phyloP scores from a whole-genome alignment of 2,888 invertebrate species.

The Pyralis farinalis region DNA sequence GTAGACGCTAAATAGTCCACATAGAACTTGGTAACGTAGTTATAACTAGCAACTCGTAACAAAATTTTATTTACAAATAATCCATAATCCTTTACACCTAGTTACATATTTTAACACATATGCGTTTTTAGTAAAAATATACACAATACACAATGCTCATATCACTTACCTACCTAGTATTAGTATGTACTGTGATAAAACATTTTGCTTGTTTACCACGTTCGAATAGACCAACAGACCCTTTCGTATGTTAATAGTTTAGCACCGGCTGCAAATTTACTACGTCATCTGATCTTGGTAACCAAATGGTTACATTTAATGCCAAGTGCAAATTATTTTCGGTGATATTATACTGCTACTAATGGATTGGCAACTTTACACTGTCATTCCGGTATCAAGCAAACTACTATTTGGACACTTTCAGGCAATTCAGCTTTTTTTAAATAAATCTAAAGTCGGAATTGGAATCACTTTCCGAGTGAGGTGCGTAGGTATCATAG shows the following conservation, averaged over 20 bases:
- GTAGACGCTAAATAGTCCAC: conserved; percentile 13
- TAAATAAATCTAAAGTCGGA: too few relatives aligned
- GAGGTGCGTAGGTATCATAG: too few relatives aligned
- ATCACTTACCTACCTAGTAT: conserved; percentile 29
- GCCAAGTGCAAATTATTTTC: too few relatives aligned
- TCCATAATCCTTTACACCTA: conserved; percentile 50
- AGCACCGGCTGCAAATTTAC: too few relatives aligned
- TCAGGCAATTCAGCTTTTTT: too few relatives aligned
- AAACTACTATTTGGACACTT: too few relatives aligned
- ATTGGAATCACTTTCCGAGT: too few relatives aligned
- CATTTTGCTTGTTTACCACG: conserved; percentile 14
- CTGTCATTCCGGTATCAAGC: too few relatives aligned
- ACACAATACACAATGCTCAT: conserved; percentile 52
- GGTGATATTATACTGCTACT: too few relatives aligned
- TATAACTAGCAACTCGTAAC: conserved; percentile 44
- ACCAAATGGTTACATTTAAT: too few relatives aligned
- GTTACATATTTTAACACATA: conserved; percentile 37
- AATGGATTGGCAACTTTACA: too few relatives aligned
- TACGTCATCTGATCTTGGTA: too few relatives aligned
- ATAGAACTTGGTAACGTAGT: conserved; percentile 52
- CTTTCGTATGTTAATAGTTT: not conserved
- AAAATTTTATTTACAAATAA: conserved; percentile 71
- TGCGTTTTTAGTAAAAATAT: conserved; percentile 43
- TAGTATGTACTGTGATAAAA: conserved; percentile 14
- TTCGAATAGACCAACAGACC: conserved; percentile 8